Conservation (phyloP, 1,140 invertebrate species). For the Delia radicum region DNA sequence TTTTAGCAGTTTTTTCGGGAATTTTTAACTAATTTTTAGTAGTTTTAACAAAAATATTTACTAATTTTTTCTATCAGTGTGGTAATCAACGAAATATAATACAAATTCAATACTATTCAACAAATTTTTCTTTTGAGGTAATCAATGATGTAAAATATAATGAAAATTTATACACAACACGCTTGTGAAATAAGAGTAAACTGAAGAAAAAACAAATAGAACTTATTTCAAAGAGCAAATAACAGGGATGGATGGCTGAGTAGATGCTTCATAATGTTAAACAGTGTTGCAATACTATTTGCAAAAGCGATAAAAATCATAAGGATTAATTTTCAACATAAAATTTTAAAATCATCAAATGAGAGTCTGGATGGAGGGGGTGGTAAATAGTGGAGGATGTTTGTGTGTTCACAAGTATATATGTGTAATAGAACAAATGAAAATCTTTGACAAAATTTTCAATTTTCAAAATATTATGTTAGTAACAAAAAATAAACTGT, state of each 20-base stretch:
- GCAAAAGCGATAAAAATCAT: constrained; percentile 14
- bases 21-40: no score
- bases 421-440: no score
- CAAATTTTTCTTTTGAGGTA: not conserved
- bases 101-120: not conserved
- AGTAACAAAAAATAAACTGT: no score
- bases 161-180: constrained; percentile 6
- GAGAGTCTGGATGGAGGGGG: not conserved
- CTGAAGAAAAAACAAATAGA: no score
- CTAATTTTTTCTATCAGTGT: no score
- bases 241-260: not conserved
- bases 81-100: not conserved
- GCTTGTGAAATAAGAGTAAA: not conserved
- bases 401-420: not conserved
- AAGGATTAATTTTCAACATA: not conserved
- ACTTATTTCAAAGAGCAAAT: not conserved
- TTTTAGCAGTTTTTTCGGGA: no score
- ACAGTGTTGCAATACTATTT: constrained; percentile 13
- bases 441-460: no score
- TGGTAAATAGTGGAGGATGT: not conserved
- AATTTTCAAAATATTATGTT: no score
- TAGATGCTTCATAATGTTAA: not conserved
- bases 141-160: not conserved
- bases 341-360: not conserved
- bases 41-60: no score